Base-by-base conservation (phyloP, 2,888 invertebrate genomes). In the Linnaemya vulpina region DNA sequence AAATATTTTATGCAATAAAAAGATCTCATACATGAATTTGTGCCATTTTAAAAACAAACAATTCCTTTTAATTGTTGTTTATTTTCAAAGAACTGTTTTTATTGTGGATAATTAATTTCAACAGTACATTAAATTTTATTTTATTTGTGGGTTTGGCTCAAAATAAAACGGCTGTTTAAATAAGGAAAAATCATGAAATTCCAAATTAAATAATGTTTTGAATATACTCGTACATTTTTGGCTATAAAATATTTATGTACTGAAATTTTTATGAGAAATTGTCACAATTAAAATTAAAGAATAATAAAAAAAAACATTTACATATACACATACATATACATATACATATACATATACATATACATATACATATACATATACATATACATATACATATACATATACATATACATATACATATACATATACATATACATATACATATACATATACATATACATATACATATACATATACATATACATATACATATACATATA, bases 31-130 rank as follows among this genome's bases (percentile, higher is more conserved):
- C 38, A 40, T 11, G 13, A 11, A 40, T 11, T 10, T 40, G 3
- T 40, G n/a, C 15, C 46, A 15, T 15, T 38, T 62, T 38, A 53
- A 22, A 22, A 53, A 17, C 38, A 62, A 38, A 38, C 7, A 17
- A 13, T 38, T 38, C 4, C 38, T 40, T 70, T 38, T 70, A 30
- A 30, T 35, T 30, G n/a, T 35, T 58, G 9, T 58, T n/a, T 30
- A 5, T 22, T 55, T 25, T 15, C 5, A 25, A 22, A 55, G 10
- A 55, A 46, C n/a, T 53, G 9, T 55, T 15, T 40, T 40, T 22
- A 43, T 58, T 22, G 11, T 55, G 71, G 43, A 25, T 71, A 25
- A 58, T 71, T 25, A 71, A 71, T 58, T 71, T 71, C 13, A 55
- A 46, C n/a, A 30, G 58, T 30, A 30, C 58, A 58, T 71, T 58